Conservation (phyloP, 2,888 invertebrate genomes). For the Uropetala carovei region DNA sequence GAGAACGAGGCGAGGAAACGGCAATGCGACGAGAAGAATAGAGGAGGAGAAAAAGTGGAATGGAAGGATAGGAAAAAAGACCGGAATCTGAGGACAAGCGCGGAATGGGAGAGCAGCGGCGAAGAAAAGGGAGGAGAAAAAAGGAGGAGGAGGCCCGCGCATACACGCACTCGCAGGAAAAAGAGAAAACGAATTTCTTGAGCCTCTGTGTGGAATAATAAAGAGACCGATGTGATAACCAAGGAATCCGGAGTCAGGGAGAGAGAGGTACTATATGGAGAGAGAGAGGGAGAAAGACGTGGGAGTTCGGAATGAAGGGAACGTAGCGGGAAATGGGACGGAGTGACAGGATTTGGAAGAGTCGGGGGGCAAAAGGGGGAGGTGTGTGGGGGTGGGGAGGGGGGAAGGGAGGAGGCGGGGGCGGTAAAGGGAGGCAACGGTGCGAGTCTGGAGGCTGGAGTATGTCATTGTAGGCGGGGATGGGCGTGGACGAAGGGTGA, state of each 20-base stretch:
- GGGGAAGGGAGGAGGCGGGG: neutral
- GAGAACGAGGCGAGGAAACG: neutral
- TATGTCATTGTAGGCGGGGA: neutral
- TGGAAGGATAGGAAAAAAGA: neutral
- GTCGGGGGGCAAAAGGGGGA: neutral
- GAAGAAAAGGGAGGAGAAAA: neutral
- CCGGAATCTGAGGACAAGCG: neutral
- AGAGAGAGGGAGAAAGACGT: neutral
- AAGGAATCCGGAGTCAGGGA: neutral
- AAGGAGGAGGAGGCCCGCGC: neutral
- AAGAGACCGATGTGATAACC: conserved; percentile 35
- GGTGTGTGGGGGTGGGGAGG: neutral
- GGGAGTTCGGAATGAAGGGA: too few species aligned
- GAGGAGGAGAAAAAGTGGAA: neutral
- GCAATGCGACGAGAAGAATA: conserved; percentile 1
- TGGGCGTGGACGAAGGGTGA: neutral
- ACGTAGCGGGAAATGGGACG: neutral
- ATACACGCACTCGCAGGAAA: conserved; percentile 19
- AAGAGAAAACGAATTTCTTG: conserved; percentile 32
- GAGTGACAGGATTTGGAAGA: conserved; percentile 20
- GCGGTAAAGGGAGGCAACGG: neutral
- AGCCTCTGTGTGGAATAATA: conserved; percentile 31
- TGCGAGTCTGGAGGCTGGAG: conserved; percentile 9
- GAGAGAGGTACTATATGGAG: neutral
- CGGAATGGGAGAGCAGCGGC: neutral